Evolutionary conservation across 2,888 invertebrate genomes (phyloP).

Genomic region (Drosophila colorata): DNA sequence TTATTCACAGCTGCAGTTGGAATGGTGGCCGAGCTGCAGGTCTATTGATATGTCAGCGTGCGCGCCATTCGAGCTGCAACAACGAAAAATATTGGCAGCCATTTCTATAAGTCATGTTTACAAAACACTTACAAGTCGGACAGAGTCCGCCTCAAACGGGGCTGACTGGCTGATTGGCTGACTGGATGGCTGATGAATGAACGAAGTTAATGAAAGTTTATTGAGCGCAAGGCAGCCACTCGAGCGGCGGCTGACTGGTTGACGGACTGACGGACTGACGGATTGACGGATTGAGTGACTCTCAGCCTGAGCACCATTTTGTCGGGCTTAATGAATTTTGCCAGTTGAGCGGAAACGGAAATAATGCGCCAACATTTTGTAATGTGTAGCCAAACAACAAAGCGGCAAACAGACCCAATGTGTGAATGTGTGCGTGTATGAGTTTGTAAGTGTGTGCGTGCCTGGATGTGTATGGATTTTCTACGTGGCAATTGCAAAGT

Average conservation of each 20-base stretch:
- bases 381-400: slow-evolving; percentile 50
- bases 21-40: slow-evolving; percentile 1
- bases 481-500: slow-evolving; percentile 55
- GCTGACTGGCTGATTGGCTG: slow-evolving; percentile 39
- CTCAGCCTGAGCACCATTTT: slow-evolving; percentile 48
- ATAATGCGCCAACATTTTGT: slow-evolving; percentile 66
- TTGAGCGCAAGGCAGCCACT: slow-evolving; percentile 61
- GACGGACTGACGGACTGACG: no score
- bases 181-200: slow-evolving; percentile 54
- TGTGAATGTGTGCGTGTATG: slow-evolving; percentile 4
- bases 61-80: slow-evolving; percentile 31
- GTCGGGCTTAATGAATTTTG: slow-evolving; percentile 75
- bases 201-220: slow-evolving; percentile 74
- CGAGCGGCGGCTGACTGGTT: slow-evolving; percentile 35
- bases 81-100: slow-evolving; percentile 57
- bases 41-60: slow-evolving; percentile 32
- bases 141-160: slow-evolving; percentile 9
- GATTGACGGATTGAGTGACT: slow-evolving; percentile 39
- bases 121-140: slow-evolving; percentile 71
- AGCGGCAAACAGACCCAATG: slow-evolving; percentile 8
- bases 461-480: slow-evolving; percentile 24
- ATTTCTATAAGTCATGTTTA: slow-evolving; percentile 71
- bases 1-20: slow-evolving; percentile 44
- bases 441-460: slow-evolving; percentile 10
- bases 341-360: slow-evolving; percentile 79